These are phyloP conservation scores for Hipparchia semele DNA, from an alignment of 2,888 invertebrate species.

Conservation along the genomic window DNA sequence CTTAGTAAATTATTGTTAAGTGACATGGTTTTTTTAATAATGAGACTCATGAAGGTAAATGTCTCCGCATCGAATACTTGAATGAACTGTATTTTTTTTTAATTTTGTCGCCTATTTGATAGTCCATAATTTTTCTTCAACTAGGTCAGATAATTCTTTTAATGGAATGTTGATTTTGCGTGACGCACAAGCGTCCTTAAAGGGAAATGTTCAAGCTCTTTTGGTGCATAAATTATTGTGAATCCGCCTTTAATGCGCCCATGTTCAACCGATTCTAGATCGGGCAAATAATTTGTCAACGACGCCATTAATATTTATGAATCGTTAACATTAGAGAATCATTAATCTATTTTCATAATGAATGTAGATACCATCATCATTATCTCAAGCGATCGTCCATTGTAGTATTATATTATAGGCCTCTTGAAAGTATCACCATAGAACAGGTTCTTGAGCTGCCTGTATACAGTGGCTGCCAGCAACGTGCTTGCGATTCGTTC, in stretches of 20 bases:
- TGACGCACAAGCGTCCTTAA: conserved; percentile 57
- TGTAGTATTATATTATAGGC: too few relatives aligned
- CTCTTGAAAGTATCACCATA: too few relatives aligned
- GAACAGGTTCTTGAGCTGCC: too few relatives aligned
- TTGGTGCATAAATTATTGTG: conserved; percentile 73
- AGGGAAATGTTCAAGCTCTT: conserved; percentile 61
- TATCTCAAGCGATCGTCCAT: not conserved
- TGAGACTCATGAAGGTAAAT: too few relatives aligned
- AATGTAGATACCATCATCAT: not conserved
- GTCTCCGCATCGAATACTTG: too few relatives aligned
- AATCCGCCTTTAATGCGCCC: conserved; percentile 60
- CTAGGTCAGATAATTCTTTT: conserved; percentile 13
- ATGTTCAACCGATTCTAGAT: conserved; percentile 63
- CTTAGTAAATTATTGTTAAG: too few relatives aligned
- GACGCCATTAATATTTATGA: conserved; percentile 43
- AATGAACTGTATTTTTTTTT: too few relatives aligned
- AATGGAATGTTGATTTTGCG: conserved; percentile 73
- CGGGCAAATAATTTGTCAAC: conserved; percentile 62
- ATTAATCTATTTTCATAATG: conserved; percentile 32
- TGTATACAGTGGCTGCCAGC: too few relatives aligned
- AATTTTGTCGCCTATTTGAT: too few relatives aligned
- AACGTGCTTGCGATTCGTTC: too few relatives aligned
- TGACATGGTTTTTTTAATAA: too few relatives aligned
- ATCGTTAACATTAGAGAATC: conserved; percentile 40
- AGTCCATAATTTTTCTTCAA: not conserved